Base-by-base conservation (phyloP, 2,888 invertebrate genomes). In the Cyrtodaria siliqua region DNA sequence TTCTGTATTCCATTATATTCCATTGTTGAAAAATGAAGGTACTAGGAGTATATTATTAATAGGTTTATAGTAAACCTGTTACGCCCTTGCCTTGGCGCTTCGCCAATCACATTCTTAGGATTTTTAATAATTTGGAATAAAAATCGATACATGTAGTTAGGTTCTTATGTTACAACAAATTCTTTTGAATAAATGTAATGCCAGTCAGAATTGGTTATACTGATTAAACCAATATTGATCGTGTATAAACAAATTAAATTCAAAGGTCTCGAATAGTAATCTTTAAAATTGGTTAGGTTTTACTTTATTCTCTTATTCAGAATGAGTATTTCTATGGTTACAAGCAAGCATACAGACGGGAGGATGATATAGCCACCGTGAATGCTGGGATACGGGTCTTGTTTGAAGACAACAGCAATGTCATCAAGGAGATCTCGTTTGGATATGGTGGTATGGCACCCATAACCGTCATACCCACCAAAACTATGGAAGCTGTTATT, bases 351-450 rank as follows among this genome's bases (percentile, higher is more conserved):
- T 96, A 96, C 88, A 94, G 99, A 75, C 94, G 97, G 67, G 98
- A 99, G 87, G 98, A 99, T 91, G 99, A 99, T 91, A 98, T 99
- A 84, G 97, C 98, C 2, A 98, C 99, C 85, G 98, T 98, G 0
- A 99, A 98, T 89, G 95, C 96, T 68, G 94, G 93, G 3, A 94
- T 98, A 81, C 96, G 96, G 89, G 95, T 98, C 0, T 93, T 91
- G 55, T 95, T 98, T 77, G 83, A 85, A 93, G 94, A 82, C n/a
- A 80, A 68, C 1, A 94, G 94, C 76, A 92, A 94, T n/a, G 94
- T 84, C 1, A 84, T 97, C 40, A 92, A 94, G 63, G 93, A 95
- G 52, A 94, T 96, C 29, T 94, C 94, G 66, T 93, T 98, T 78
- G 96, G 96, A n/a, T 98, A 95, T 91, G 98, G 99, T 66, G 99